Evolutionary conservation across 2,113 vertebrate genomes (phyloP), one percentile per base, ranked within the genome.

Genomic region (Gymnorhina tibicen): DNA sequence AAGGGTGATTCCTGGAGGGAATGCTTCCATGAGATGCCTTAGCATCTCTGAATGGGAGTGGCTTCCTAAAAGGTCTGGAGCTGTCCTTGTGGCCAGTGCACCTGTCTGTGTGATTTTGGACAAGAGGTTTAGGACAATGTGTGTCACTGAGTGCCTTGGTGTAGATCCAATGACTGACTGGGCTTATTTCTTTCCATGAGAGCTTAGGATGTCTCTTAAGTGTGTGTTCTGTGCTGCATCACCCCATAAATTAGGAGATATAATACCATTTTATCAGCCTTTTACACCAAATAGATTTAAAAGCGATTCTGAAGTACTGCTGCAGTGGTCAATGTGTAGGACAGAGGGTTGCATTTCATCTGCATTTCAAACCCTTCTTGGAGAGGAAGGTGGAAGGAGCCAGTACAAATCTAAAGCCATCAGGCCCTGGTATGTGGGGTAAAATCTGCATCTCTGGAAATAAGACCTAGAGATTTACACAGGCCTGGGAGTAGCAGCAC

Each of bases 281-380:
- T 63, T 78, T 87, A 22, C 12, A 14, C 9, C 16, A 47, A 63
- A 37, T 18, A 67, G 18, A 10, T 52, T 47, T 66, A 16, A 72
- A 82, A 87, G 24, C 1, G 1, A 21, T 63, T 63, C 44, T 49
- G 56, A 62, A 85, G 30, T 33, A 46, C 47, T 62, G 15, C 60
- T 78, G 28, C 6, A 26, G 21, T 33, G 27, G 10, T 53, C 26
- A 70, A 50, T 0, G 0, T 19, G 16, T 26, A 33, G 39, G 33
- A 41, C 17, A 50, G 28, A 75, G 66, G 17, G 16, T 3, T 33
- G 18, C 10, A 32, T 58, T 85, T 32, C 26, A 42, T 58, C 46
- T 82, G 16, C 1, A 1, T 72, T 68, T 85, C 47, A 75, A 47
- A 55, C 3, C 2, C 10, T 53, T 53, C 22, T 67, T 56, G 33